Percentiles rank a stretch among this genome's conserved stretches.
Evolutionary conservation across 2,113 vertebrate genomes (phyloP).

Genomic region (Gobiocypris rarus): DNA sequence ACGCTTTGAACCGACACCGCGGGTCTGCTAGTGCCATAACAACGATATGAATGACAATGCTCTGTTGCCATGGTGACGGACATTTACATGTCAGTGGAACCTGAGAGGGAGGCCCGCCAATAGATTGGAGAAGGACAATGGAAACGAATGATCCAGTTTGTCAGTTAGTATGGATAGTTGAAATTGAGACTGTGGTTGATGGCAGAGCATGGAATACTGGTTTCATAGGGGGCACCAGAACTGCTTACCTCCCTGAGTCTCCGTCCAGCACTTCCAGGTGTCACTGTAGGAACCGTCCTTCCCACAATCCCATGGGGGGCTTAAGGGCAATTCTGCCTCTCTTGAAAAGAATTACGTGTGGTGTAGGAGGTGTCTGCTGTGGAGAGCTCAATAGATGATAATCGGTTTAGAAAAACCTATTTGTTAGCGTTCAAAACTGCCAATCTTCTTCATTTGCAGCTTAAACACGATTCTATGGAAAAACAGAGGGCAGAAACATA

Average conservation of each 20-base stretch:
- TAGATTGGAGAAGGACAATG: not conserved
- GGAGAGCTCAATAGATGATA: not conserved
- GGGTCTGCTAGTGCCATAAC: slow-evolving; percentile 17
- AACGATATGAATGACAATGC: slow-evolving; percentile 10
- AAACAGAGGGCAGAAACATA: not conserved
- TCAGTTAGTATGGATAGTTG: not conserved
- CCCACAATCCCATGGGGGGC: not conserved
- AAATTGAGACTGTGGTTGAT: not conserved
- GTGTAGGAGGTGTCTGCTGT: slow-evolving; percentile 11
- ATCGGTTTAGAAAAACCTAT: not conserved
- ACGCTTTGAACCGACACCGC: slow-evolving; percentile 25
- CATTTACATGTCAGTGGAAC: slow-evolving; percentile 21
- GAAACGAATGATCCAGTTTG: slow-evolving; percentile 7
- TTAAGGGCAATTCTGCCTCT: not conserved
- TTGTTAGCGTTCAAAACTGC: not conserved
- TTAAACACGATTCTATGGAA: not conserved
- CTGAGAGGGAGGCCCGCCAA: not conserved
- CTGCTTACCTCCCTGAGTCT: not conserved
- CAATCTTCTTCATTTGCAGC: not conserved
- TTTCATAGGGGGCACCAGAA: not conserved
- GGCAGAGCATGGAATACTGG: slow-evolving; percentile 4
- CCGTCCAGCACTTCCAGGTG: slow-evolving; percentile 11
- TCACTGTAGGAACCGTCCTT: slow-evolving; percentile 22
- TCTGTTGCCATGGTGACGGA: slow-evolving; percentile 8
- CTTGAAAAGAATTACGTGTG: not conserved